Percentiles rank a stretch among this genome's conserved stretches.
phyloP scores from a whole-genome alignment of 2,888 invertebrate species.

The Melieria crassipennis region DNA sequence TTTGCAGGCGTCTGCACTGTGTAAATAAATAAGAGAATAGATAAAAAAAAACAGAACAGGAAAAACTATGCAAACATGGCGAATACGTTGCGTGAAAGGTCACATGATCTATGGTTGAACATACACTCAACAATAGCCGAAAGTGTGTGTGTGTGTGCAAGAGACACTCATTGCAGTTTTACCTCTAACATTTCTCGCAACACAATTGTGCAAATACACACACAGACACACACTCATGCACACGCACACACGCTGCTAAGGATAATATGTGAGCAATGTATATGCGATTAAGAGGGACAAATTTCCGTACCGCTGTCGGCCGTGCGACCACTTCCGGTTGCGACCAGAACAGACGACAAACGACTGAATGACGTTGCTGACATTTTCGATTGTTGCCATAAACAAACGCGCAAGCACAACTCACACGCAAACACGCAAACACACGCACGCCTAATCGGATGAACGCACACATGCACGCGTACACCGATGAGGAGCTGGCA shows the following conservation, averaged over 20 bases:
- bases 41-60: too few species aligned
- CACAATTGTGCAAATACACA: too few species aligned
- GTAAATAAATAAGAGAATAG: too few species aligned
- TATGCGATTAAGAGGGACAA: neutral
- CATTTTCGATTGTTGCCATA: constrained; percentile 14
- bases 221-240: neutral
- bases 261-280: neutral
- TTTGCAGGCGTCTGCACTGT: too few species aligned
- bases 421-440: constrained; percentile 9
- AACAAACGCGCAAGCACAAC: constrained; percentile 10
- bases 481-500: neutral
- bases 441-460: neutral
- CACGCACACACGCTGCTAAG: neutral
- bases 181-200: too few species aligned
- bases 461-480: neutral
- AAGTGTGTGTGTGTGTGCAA: too few species aligned
- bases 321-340: constrained; percentile 16
- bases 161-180: too few species aligned
- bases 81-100: too few species aligned
- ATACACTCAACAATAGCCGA: too few species aligned
- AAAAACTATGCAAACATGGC: too few species aligned
- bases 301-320: neutral
- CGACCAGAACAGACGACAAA: constrained; percentile 12
- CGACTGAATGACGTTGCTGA: constrained; percentile 17
- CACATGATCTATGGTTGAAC: too few species aligned